phyloP scores from a whole-genome alignment of 2,797 vertebrate genomes.

The Gadopsis bispinosus region DNA sequence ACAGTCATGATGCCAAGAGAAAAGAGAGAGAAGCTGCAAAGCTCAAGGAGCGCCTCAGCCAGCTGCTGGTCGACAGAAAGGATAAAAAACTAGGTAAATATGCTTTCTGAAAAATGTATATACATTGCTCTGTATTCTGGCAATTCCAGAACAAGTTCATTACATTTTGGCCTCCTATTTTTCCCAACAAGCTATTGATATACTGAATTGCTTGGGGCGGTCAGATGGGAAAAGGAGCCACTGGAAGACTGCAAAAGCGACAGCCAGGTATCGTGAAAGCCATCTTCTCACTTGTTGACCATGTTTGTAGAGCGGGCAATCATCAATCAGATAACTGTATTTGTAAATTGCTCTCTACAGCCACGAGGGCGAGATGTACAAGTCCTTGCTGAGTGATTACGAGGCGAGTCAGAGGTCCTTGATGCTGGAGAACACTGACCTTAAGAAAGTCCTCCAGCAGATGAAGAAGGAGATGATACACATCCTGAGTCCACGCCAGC shows the following conservation, averaged over 20 bases:
- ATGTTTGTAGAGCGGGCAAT: background rate
- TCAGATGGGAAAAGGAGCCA: conserved; percentile 94
- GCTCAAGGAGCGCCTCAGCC: conserved; percentile 94
- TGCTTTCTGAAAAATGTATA: background rate
- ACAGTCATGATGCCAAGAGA: conserved; percentile 96
- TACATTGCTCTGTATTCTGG: background rate
- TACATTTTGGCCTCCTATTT: background rate
- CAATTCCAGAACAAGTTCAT: background rate
- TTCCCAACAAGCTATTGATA: conserved; percentile 89
- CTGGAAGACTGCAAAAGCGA: conserved; percentile 93
- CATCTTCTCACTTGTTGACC: background rate
- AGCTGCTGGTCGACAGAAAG: conserved; percentile 93
- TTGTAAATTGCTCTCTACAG: conserved; percentile 72
- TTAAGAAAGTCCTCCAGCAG: conserved; percentile 96
- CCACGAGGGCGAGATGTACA: conserved; percentile 97
- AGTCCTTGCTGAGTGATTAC: conserved; percentile 91
- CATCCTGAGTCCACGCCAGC: conserved; percentile 89
- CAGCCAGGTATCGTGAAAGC: conserved; percentile 86
- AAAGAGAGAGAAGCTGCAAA: conserved; percentile 95
- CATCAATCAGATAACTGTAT: background rate
- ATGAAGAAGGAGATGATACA: conserved; percentile 98
- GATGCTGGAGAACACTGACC: conserved; percentile 93
- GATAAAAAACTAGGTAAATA: conserved; percentile 92
- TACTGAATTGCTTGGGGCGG: conserved; percentile 93
- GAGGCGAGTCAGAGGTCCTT: conserved; percentile 91